phyloP scores from a whole-genome alignment of 2,888 invertebrate species.

The Agrotis puta region DNA sequence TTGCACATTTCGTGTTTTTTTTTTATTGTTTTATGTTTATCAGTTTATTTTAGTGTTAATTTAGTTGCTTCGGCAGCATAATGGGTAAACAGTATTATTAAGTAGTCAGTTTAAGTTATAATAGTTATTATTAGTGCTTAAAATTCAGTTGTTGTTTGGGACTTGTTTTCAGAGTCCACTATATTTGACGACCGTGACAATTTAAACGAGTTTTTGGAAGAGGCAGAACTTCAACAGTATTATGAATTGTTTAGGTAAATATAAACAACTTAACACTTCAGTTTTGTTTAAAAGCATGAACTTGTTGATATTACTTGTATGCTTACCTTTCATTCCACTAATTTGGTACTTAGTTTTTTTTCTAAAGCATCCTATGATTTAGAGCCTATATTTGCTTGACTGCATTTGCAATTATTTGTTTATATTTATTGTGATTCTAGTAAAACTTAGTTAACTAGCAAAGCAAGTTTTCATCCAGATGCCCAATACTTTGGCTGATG shows the following conservation, averaged over 20 bases:
- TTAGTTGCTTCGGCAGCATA: slow-evolving; percentile 33
- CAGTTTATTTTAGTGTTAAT: slow-evolving; percentile 23
- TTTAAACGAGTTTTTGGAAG: slow-evolving; percentile 95
- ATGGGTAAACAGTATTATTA: slow-evolving; percentile 72
- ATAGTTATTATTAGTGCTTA: slow-evolving; percentile 19
- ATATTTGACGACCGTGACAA: slow-evolving; percentile 75
- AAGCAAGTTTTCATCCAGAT: background rate
- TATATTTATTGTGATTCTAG: background rate
- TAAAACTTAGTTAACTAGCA: background rate
- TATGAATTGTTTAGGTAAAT: slow-evolving; percentile 94
- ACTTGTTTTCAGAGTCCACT: slow-evolving; percentile 73
- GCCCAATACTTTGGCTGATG: background rate
- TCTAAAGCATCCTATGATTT: background rate
- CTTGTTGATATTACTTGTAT: background rate
- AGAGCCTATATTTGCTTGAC: background rate
- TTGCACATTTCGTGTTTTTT: slow-evolving; percentile 44
- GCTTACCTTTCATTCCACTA: slow-evolving; percentile 9
- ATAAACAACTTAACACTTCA: slow-evolving; percentile 16
- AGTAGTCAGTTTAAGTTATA: slow-evolving; percentile 42
- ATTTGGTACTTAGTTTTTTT: background rate
- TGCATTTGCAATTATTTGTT: slow-evolving; percentile 26
- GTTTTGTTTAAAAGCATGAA: slow-evolving; percentile 12
- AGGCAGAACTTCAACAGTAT: slow-evolving; percentile 98
- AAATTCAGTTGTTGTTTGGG: slow-evolving; percentile 42
- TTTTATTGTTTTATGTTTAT: slow-evolving; percentile 42